Conservation (phyloP, 2,113 vertebrate species). For the Indicator maculatus region DNA sequence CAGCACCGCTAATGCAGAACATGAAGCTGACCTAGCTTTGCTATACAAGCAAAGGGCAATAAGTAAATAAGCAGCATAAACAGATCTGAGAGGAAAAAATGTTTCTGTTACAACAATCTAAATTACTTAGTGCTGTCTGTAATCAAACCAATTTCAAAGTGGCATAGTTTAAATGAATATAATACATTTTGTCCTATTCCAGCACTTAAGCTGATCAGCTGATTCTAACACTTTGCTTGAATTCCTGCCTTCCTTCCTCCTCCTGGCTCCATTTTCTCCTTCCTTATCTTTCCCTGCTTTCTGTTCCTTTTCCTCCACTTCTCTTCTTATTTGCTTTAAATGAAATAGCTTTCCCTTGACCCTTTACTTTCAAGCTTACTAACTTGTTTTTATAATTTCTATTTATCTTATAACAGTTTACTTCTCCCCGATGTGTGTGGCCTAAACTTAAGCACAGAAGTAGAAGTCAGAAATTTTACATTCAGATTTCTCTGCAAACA, state of each 20-base stretch:
- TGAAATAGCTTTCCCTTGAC: neutral
- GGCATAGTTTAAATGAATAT: neutral
- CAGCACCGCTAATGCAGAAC: neutral
- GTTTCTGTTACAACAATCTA: neutral
- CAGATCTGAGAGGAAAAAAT: conserved; percentile 20
- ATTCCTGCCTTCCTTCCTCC: neutral
- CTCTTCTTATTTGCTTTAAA: neutral
- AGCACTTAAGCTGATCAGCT: neutral
- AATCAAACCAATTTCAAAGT: neutral
- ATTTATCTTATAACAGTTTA: neutral
- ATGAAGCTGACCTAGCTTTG: neutral
- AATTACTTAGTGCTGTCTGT: neutral
- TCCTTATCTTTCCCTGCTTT: neutral
- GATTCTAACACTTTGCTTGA: neutral
- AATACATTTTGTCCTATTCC: neutral
- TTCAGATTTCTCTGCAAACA: neutral
- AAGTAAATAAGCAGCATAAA: conserved; percentile 22
- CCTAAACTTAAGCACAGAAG: neutral
- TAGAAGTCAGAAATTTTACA: neutral
- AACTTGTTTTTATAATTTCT: neutral
- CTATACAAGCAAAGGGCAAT: neutral
- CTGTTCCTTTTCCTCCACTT: neutral
- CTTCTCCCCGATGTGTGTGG: neutral
- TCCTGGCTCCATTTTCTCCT: neutral
- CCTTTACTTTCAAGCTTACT: neutral